Percentiles rank a stretch among this genome's conserved stretches.
These are phyloP conservation scores for Coluber constrictor DNA, from an alignment of 2,797 vertebrate species.

Conservation along the genomic window DNA sequence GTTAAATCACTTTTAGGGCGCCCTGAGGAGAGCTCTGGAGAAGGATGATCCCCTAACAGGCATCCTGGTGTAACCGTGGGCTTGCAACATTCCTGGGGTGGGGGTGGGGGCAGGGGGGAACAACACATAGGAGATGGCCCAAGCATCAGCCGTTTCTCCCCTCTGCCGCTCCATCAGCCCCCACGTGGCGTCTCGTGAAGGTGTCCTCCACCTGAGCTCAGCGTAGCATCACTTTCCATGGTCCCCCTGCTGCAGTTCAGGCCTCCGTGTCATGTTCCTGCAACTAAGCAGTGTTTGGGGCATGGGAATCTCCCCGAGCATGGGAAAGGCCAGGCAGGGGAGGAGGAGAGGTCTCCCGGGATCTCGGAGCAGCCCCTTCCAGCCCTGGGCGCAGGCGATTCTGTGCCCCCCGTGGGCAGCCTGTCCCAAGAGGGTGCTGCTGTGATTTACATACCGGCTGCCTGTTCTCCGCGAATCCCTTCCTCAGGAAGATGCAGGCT, in stretches of 20 bases:
- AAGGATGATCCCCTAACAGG: too few relatives aligned
- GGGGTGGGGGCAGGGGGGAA: too few relatives aligned
- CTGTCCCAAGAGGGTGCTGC: conserved; percentile 55
- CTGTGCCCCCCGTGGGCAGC: not conserved
- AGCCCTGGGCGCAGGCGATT: not conserved
- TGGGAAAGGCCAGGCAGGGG: not conserved
- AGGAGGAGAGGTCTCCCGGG: not conserved
- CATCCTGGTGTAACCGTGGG: too few relatives aligned
- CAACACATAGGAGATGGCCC: not conserved
- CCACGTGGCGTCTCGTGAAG: too few relatives aligned
- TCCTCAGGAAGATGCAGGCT: conserved; percentile 98
- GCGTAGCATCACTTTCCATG: not conserved
- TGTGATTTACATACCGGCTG: conserved; percentile 98
- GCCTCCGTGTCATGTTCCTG: not conserved
- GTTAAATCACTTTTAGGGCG: not conserved
- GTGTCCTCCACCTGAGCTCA: not conserved
- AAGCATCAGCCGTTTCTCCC: not conserved
- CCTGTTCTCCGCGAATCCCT: conserved; percentile 97
- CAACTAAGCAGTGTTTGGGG: not conserved
- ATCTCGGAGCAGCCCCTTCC: not conserved
- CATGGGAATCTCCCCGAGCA: not conserved
- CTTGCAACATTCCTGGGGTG: too few relatives aligned
- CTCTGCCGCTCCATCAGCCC: not conserved
- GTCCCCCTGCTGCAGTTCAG: not conserved
- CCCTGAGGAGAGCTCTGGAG: not conserved